Base-by-base conservation (phyloP, 2,113 vertebrate species). In the Sciurus niger region DNA sequence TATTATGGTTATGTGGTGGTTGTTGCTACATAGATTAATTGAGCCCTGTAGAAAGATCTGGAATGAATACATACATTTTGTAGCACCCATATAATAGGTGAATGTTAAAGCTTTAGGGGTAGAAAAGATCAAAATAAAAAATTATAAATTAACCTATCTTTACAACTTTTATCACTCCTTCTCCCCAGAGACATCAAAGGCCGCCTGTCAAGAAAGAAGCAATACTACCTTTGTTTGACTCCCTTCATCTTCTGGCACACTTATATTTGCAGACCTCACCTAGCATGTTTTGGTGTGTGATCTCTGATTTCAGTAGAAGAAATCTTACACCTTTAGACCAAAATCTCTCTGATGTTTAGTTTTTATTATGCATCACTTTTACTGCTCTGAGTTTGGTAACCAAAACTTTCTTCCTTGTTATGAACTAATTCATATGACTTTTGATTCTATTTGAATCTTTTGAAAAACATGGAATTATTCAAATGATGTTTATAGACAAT, bases 221-320 rank as follows among this genome's bases (percentile, higher is more conserved):
- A 34, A 67, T 11, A 34, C 22, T 5, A 17, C 2, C 46, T 40
- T 77, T 16, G 25, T 43, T 28, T 37, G 43, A 18, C 46, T 30
- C 20, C n/a, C n/a, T 76, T 48, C 18, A 46, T 20, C 14, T 32
- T 58, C 32, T 20, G 28, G 14, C 24, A 73, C 4, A 40, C 67
- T 83, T 53, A 70, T 14, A 46, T 28, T 7, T 72, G 8, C 6
- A 85, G 73, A 34, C 46, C 34, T 73, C 58, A 74, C n/a, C 11
- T 46, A 79, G 6, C 1, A 55, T 43, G 24, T 13, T 53, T 78
- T 83, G 18, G 25, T 63, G 30, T 37, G 7, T 63, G 32, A 55
- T 16, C 28, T 97, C 34, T 89, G 73, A 94, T 60, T 84, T 32
- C 70, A 53, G 46, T 40, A 77, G 11, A 25, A 34, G 11, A 30